Evolutionary conservation across 2,113 vertebrate species (phyloP).

Genomic region (Rostratula benghalensis): DNA sequence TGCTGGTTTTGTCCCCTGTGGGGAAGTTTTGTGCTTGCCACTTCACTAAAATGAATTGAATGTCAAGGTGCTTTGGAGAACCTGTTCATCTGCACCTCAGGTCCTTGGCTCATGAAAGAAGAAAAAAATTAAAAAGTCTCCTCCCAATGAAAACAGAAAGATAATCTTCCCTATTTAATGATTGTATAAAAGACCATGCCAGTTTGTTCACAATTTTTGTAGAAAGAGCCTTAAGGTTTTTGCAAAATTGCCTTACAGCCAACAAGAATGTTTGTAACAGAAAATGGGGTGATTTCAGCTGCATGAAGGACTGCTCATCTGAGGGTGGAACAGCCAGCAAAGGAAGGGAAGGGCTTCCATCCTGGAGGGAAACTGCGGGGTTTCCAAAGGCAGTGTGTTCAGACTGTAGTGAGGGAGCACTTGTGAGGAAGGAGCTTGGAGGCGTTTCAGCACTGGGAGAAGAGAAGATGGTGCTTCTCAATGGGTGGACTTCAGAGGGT

Average conservation of each 20-base stretch:
- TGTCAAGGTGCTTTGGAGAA: background rate
- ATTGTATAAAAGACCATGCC: background rate
- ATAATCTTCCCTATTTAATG: background rate
- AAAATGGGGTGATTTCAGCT: background rate
- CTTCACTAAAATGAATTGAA: background rate
- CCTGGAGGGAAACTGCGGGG: background rate
- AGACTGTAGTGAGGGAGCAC: background rate
- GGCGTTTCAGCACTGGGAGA: background rate
- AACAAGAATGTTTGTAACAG: background rate
- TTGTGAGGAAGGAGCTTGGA: background rate
- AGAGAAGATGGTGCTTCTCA: background rate
- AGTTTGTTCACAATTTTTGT: background rate
- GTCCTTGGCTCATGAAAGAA: background rate
- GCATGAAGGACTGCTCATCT: background rate
- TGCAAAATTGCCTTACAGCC: background rate
- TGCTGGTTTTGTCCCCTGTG: background rate
- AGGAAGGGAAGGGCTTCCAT: background rate
- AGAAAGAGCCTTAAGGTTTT: background rate
- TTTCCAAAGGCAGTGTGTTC: background rate
- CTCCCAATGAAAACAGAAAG: background rate
- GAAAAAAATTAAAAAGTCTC: background rate
- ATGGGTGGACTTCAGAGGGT: background rate
- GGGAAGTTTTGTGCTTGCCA: background rate
- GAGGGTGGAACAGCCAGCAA: background rate
- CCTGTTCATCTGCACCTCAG: background rate